Evolutionary conservation across 2,888 invertebrate genomes (phyloP).

Genomic region (Choreutis nemorana): DNA sequence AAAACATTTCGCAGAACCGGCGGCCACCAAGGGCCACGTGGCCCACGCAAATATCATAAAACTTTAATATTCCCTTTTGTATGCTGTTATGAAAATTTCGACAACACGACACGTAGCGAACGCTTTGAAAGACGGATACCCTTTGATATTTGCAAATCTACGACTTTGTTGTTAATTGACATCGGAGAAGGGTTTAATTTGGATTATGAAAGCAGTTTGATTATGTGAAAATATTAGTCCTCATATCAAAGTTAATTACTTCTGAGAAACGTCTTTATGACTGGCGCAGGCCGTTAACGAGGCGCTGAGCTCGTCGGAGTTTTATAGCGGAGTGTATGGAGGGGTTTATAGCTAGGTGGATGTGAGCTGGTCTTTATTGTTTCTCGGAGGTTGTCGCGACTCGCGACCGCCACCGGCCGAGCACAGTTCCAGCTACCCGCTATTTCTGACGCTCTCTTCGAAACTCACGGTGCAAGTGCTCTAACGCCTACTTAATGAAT

Average conservation of each 20-base stretch:
- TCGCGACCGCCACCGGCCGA: slow-evolving; percentile 44
- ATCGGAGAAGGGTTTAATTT: no score
- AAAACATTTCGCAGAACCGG: slow-evolving; percentile 50
- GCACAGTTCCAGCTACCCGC: slow-evolving; percentile 47
- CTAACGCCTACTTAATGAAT: no score
- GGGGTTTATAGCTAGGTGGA: slow-evolving; percentile 33
- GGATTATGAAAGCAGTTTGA: no score
- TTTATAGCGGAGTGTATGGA: slow-evolving; percentile 10
- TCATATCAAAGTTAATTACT: slow-evolving; percentile 32
- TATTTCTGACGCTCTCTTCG: slow-evolving; percentile 55
- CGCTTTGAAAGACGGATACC: no score
- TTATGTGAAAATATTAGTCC: slow-evolving; percentile 10
- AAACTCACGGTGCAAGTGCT: slow-evolving; percentile 34
- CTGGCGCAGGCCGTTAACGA: slow-evolving; percentile 49
- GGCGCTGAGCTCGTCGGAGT: slow-evolving; percentile 33
- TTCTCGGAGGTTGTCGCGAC: slow-evolving; percentile 54
- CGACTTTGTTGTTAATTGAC: no score
- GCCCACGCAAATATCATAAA: slow-evolving; percentile 35
- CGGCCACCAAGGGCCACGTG: slow-evolving; percentile 41
- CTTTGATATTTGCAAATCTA: no score
- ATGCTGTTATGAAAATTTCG: no score
- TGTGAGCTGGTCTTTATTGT: slow-evolving; percentile 49
- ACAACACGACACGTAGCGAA: no score
- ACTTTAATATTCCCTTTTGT: slow-evolving; percentile 10
- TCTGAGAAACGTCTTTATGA: slow-evolving; percentile 55